Percentiles rank a stretch among this genome's conserved stretches.
Conservation (phyloP, 2,113 vertebrate species). For the Stigmatopora argus region DNA sequence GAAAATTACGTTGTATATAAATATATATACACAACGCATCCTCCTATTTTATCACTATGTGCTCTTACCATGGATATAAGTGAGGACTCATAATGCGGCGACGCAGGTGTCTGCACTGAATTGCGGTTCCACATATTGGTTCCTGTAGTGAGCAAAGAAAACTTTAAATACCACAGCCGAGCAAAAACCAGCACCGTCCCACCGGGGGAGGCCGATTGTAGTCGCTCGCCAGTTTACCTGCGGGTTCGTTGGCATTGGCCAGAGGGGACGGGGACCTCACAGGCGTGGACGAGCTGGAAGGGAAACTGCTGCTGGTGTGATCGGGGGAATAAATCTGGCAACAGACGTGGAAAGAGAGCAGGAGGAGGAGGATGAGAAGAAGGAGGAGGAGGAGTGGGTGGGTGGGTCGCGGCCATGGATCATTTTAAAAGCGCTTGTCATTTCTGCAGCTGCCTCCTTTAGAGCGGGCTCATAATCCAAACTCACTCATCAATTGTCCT, state of each 20-base stretch:
- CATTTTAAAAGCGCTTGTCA: conserved; percentile 62
- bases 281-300: conserved; percentile 91
- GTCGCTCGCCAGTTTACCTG: conserved; percentile 40
- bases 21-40: too few species aligned
- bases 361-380: background rate
- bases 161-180: background rate
- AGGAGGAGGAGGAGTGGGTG: conserved; percentile 13
- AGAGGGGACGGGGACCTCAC: conserved; percentile 89
- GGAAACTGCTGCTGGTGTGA: conserved; percentile 95
- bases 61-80: conserved; percentile 68
- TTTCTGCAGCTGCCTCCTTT: conserved; percentile 46
- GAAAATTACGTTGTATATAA: too few species aligned
- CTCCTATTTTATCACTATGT: background rate
- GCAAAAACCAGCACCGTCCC: background rate
- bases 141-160: conserved; percentile 35
- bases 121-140: conserved; percentile 57
- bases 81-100: conserved; percentile 65
- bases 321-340: conserved; percentile 97
- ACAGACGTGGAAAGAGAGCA: conserved; percentile 33
- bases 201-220: background rate
- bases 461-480: conserved; percentile 50
- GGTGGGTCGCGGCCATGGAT: conserved; percentile 63
- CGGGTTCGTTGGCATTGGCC: conserved; percentile 67
- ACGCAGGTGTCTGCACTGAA: conserved; percentile 49
- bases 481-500: conserved; percentile 63